Evolutionary conservation across 2,797 vertebrate genomes (phyloP).

Genomic region (Enteromius treurensis): DNA sequence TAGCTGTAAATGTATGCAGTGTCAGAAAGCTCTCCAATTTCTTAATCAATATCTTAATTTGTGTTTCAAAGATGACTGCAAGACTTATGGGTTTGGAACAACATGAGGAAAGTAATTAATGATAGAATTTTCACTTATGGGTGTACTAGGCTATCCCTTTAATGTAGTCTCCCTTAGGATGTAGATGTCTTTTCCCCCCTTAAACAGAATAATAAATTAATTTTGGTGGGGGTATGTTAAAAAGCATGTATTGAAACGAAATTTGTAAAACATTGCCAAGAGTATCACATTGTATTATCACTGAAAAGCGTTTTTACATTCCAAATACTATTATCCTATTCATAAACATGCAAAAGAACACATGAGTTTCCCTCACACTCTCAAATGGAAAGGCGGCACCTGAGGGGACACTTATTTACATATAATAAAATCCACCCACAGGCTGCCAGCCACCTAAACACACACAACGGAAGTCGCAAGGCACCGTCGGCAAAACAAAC

Average conservation of each 20-base stretch:
- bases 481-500: background rate
- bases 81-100: no score
- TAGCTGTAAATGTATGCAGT: no score
- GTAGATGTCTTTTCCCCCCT: no score
- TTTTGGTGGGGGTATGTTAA: background rate
- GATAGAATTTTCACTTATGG: no score
- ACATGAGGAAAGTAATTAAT: no score
- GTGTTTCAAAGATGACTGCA: no score
- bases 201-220: background rate
- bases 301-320: background rate
- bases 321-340: background rate
- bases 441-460: constrained; percentile 9
- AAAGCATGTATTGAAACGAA: background rate
- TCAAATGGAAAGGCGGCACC: constrained; percentile 7
- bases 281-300: background rate
- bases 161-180: no score
- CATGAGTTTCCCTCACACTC: background rate
- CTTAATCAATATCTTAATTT: no score
- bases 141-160: no score
- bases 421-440: constrained; percentile 16
- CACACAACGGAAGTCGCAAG: background rate
- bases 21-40: no score
- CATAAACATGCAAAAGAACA: background rate
- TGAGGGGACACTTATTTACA: constrained; percentile 2
- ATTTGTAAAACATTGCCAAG: background rate